phyloP scores from a whole-genome alignment of 2,797 vertebrate species.

The Thunnus albacares region DNA sequence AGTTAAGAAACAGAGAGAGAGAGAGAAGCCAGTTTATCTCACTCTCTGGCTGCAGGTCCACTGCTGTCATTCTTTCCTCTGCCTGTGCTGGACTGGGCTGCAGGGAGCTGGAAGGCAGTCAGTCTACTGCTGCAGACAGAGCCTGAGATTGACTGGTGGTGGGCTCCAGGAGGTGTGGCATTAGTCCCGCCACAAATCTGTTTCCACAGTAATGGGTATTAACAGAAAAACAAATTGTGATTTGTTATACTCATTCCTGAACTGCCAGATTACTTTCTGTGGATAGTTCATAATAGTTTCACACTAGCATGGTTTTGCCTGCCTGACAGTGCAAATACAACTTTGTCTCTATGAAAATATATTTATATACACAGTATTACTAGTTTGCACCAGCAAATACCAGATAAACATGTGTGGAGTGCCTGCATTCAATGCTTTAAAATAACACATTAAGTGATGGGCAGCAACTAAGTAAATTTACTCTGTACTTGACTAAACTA shows the following conservation, averaged over 20 bases:
- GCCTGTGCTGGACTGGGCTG: slow-evolving; percentile 46
- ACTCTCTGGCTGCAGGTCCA: slow-evolving; percentile 63
- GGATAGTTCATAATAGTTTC: background rate
- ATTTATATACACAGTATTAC: no score
- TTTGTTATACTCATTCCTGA: background rate
- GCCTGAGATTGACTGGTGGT: background rate
- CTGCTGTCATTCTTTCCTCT: slow-evolving; percentile 78
- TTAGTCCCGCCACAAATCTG: slow-evolving; percentile 12
- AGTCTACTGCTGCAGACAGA: slow-evolving; percentile 22
- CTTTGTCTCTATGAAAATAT: no score
- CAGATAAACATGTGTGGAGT: no score
- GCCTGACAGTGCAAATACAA: background rate
- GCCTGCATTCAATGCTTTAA: background rate
- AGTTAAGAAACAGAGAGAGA: slow-evolving; percentile 58
- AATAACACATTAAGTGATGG: background rate
- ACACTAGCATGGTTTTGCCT: background rate
- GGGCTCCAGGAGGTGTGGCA: slow-evolving; percentile 22
- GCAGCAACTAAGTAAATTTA: background rate
- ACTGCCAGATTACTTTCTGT: background rate
- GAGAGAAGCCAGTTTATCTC: slow-evolving; percentile 53
- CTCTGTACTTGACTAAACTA: background rate
- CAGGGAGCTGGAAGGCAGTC: slow-evolving; percentile 51
- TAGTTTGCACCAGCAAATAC: no score
- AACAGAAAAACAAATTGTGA: slow-evolving; percentile 9
- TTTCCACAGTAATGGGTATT: slow-evolving; percentile 6